Evolutionary conservation across 2,113 vertebrate species (phyloP), one percentile per base, ranked within the genome.

Genomic region (Spizaetus ornatus): DNA sequence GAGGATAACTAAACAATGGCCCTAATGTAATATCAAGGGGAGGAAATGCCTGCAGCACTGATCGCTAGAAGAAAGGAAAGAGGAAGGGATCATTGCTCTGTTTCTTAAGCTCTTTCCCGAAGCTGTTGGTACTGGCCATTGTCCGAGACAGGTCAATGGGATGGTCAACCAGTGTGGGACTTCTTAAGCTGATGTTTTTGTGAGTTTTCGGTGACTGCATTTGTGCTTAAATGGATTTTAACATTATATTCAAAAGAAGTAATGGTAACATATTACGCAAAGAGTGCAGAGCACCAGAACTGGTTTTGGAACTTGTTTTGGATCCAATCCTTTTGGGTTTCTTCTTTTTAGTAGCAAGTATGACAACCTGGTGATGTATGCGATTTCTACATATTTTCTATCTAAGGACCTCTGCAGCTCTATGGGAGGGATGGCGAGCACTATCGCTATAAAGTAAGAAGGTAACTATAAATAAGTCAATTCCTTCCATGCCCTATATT

Each of bases 1-100:
- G 1, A 95, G 96, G 92, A 95, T 90, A 94, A 85, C 58, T 86
- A 32, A 95, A 96, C 95, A 96, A 95, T 73, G 48, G 56, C 36
- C 42, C 62, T 77, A 91, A 88, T 83, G 66, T 93, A 65, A 38
- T 85, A 76, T 82, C 31, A 91, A 80, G 82, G 50, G 71, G 34
- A 95, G 87, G 96, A 97, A 96, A 93, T 70, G 90, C 87, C 82
- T 85, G 53, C 70, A 80, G 84, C 56, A 82, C 52, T 91, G 78
- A 69, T 87, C 11, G 6, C 56, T 50, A 72, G 59, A 95, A 91
- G 20, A 91, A 74, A 93, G 81, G 86, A 87, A 94, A 76, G 70
- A 91, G 65, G 69, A 93, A 85, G 0, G 0, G 56, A 79, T 85
- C 81, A 52, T 40, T 93, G 38, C 66, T 86, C 56, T 82, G 52